A percentile compares a stretch with the other conserved stretches of the same genome.
phyloP scores from a whole-genome alignment of 1,140 invertebrate species.

The Anoplolepis gracilipes region DNA sequence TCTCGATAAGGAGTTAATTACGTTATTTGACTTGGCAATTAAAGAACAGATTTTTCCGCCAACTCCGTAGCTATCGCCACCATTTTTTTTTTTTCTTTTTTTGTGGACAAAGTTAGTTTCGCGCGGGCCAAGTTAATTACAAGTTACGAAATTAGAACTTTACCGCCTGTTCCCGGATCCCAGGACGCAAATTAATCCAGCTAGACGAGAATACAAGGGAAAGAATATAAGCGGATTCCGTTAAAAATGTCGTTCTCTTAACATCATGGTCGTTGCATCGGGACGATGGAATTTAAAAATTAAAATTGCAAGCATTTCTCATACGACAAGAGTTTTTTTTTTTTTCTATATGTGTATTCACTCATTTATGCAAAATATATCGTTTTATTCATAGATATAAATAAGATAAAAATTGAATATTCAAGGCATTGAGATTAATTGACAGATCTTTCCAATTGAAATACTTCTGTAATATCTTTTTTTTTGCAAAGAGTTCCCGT shows the following conservation, averaged over 20 bases:
- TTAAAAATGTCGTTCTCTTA: conserved; percentile 43
- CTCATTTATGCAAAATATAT: background rate
- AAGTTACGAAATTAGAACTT: conserved; percentile 59
- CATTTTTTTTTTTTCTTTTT: conserved; percentile 35
- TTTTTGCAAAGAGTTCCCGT: background rate
- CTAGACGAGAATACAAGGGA: background rate
- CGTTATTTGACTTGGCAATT: conserved; percentile 54
- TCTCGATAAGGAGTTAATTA: conserved; percentile 42
- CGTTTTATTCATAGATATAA: background rate
- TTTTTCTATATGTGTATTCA: background rate
- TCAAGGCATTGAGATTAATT: conserved; percentile 39
- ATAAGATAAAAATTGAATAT: conserved; percentile 20
- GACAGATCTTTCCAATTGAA: conserved; percentile 14
- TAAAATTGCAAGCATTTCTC: conserved; percentile 29
- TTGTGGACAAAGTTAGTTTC: conserved; percentile 29
- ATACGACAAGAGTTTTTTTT: background rate
- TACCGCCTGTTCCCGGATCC: conserved; percentile 3
- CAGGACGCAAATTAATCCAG: conserved; percentile 48
- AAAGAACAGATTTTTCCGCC: conserved; percentile 42
- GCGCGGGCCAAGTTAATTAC: conserved; percentile 55
- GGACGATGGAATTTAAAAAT: conserved; percentile 35
- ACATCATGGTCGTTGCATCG: background rate
- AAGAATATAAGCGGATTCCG: conserved; percentile 42
- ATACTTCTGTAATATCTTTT: background rate
- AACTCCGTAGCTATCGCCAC: conserved; percentile 2